Percentiles rank a stretch among this genome's conserved stretches.
Conservation (phyloP, 1,140 invertebrate species). For the Choristoneura fumiferana region DNA sequence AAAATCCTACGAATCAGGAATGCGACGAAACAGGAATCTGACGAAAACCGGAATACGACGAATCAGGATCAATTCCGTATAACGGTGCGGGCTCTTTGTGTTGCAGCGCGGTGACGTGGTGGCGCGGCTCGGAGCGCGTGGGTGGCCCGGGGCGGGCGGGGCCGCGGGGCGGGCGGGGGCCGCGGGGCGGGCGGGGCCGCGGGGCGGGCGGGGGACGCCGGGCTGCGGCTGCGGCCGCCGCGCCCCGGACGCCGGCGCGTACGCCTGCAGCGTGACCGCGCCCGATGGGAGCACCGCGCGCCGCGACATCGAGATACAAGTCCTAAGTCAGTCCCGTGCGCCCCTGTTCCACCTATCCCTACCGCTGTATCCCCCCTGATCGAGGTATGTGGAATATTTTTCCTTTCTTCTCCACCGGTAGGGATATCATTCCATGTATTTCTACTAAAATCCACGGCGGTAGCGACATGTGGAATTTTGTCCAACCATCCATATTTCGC, state of each 20-base stretch:
- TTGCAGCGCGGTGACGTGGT: conserved; percentile 47
- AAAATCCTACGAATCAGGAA: too few relatives aligned
- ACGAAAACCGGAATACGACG: too few relatives aligned
- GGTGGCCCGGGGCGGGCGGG: conserved; percentile 40
- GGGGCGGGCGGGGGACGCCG: too few relatives aligned
- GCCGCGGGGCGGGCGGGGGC: conserved; percentile 78
- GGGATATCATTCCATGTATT: too few relatives aligned
- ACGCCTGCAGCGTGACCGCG: conserved; percentile 88
- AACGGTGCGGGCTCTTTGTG: neutral
- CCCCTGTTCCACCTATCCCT: too few relatives aligned
- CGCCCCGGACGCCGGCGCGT: conserved; percentile 84
- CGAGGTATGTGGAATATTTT: too few relatives aligned
- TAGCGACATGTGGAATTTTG: conserved; percentile 89
- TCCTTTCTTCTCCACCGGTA: too few relatives aligned
- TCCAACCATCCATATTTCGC: conserved; percentile 85
- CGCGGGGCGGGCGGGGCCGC: too few relatives aligned
- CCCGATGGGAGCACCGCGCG: conserved; percentile 85
- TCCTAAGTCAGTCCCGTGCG: conserved; percentile 84
- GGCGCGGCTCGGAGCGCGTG: conserved; percentile 40
- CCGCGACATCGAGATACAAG: conserved; percentile 83
- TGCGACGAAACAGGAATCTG: too few relatives aligned
- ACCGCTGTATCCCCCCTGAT: too few relatives aligned
- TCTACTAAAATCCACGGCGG: too few relatives aligned
- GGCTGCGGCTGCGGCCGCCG: conserved; percentile 83
- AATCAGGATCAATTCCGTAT: too few relatives aligned